Base-by-base conservation (phyloP, 2,113 vertebrate genomes). In the Macrotis lagotis region DNA sequence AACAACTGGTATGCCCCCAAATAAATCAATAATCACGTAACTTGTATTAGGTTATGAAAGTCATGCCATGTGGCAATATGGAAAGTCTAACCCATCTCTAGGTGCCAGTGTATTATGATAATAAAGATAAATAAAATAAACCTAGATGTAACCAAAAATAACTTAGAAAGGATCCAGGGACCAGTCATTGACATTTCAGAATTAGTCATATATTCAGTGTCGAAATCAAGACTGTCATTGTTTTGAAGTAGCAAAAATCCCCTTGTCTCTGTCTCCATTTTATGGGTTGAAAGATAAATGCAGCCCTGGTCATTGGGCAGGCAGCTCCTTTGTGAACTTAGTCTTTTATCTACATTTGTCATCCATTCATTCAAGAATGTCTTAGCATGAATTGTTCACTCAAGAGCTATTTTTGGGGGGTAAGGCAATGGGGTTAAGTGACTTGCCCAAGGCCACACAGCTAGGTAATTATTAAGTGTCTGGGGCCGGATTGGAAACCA, bases 401-500 rank as follows among this genome's bases (percentile, higher is more conserved):
- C 93, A 66, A 90, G 88, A 97, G 48, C 44, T 90, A 51, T 83
- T 97, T 97, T 55, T n/a, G n/a, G n/a, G n/a, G n/a, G n/a, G n/a
- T n/a, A n/a, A n/a, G n/a, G n/a, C n/a, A n/a, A n/a, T n/a, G n/a
- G n/a, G n/a, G n/a, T n/a, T n/a, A n/a, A n/a, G n/a, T n/a, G n/a
- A n/a, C n/a, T n/a, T n/a, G n/a, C n/a, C n/a, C n/a, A n/a, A n/a
- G n/a, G n/a, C n/a, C n/a, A n/a, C n/a, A n/a, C n/a, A n/a, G n/a
- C n/a, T n/a, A n/a, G n/a, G n/a, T n/a, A n/a, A n/a, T n/a, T n/a
- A n/a, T n/a, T n/a, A n/a, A n/a, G n/a, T n/a, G n/a, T n/a, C n/a
- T n/a, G n/a, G n/a, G n/a, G n/a, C n/a, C n/a, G n/a, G n/a, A n/a
- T n/a, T n/a, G n/a, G n/a, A n/a, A n/a, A n/a, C n/a, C n/a, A n/a